These are phyloP conservation scores for Patella depressa DNA, from an alignment of 2,888 invertebrate species.

Conservation along the genomic window DNA sequence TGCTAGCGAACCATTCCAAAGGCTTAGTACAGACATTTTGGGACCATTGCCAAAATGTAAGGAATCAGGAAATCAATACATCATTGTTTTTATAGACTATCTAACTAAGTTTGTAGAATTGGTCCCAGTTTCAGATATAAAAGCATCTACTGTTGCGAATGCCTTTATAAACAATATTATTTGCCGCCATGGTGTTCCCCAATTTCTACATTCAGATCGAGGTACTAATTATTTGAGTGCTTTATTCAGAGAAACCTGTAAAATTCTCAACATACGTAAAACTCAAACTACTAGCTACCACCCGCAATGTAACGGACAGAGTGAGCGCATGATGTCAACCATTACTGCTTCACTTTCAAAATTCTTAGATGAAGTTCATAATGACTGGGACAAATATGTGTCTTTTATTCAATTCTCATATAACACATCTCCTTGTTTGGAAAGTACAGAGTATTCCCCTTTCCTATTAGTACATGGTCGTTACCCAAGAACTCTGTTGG, in stretches of 20 bases:
- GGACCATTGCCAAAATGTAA: conserved; percentile 13
- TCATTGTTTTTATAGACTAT: conserved; percentile 14
- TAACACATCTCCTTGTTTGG: neutral
- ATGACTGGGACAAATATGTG: neutral
- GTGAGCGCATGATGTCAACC: neutral
- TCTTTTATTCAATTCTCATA: neutral
- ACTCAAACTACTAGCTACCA: conserved; percentile 17
- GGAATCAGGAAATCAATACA: neutral
- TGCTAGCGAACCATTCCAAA: conserved; percentile 15
- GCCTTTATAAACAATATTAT: conserved; percentile 13
- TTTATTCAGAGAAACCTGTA: conserved; percentile 17
- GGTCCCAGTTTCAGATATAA: conserved; percentile 14
- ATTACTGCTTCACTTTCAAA: neutral
- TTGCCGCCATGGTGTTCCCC: conserved; percentile 19
- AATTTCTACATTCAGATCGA: conserved; percentile 1
- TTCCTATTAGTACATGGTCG: neutral
- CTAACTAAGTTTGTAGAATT: conserved; percentile 19
- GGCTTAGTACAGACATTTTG: conserved; percentile 23
- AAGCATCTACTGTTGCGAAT: conserved; percentile 12
- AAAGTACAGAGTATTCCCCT: neutral
- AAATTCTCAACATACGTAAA: conserved; percentile 15
- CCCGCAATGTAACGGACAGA: conserved; percentile 20
- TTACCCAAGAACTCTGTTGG: neutral
- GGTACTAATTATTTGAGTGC: conserved; percentile 13
- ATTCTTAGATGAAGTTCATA: neutral